These are phyloP conservation scores for Mesorhabditis sp. DNA, from an alignment of 2,888 invertebrate genomes.

Conservation along the genomic window DNA sequence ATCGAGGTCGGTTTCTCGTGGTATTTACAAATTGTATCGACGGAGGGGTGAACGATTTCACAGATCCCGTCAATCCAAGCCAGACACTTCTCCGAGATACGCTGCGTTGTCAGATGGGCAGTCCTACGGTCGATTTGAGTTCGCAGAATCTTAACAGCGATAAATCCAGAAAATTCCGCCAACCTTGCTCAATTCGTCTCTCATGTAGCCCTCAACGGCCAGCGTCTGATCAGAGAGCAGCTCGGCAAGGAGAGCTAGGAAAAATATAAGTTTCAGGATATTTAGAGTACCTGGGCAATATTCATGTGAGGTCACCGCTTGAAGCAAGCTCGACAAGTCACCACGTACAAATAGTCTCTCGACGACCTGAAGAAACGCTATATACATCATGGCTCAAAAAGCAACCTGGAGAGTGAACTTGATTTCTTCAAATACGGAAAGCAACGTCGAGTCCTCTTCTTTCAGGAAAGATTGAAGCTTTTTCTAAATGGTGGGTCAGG, in stretches of 20 bases:
- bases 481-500: background rate
- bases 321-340: slow-evolving; percentile 29
- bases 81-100: slow-evolving; percentile 18
- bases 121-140: slow-evolving; percentile 14
- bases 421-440: slow-evolving; percentile 32
- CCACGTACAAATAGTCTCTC: slow-evolving; percentile 36
- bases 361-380: slow-evolving; percentile 22
- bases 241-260: background rate
- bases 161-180: background rate
- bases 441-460: slow-evolving; percentile 29
- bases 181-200: background rate
- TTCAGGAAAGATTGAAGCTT: slow-evolving; percentile 14
- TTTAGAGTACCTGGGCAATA: slow-evolving; percentile 24
- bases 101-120: slow-evolving; percentile 23
- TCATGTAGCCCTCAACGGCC: background rate
- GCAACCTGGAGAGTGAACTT: slow-evolving; percentile 10
- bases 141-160: background rate
- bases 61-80: slow-evolving; percentile 38
- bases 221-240: background rate
- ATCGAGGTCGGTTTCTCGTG: slow-evolving; percentile 47
- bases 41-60: slow-evolving; percentile 28
- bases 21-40: slow-evolving; percentile 42
- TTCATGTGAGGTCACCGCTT: slow-evolving; percentile 26
- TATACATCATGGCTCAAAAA: too few species aligned
- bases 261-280: background rate